Percentiles rank a stretch among this genome's conserved stretches.
Conservation (phyloP, 1,140 invertebrate genomes). For the Pachyrhynchus sulphureomaculatus region DNA sequence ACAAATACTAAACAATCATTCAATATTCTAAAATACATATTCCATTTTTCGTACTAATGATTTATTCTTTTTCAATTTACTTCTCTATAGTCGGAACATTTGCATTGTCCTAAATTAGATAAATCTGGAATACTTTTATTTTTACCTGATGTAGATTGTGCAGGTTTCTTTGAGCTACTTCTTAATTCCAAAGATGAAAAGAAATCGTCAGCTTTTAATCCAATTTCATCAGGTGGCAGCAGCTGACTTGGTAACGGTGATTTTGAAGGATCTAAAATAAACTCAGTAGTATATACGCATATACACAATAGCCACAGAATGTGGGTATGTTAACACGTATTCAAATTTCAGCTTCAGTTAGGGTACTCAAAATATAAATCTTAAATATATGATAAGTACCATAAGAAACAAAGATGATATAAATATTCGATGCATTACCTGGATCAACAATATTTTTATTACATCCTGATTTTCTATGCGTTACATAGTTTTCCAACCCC, state of each 20-base stretch:
- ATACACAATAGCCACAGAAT: not conserved
- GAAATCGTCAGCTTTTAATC: conserved; percentile 76
- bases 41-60: not conserved
- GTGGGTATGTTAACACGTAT: too few relatives aligned
- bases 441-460: conserved; percentile 6
- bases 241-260: conserved; percentile 49
- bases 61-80: not conserved
- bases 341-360: too few relatives aligned
- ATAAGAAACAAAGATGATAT: too few relatives aligned
- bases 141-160: conserved; percentile 46
- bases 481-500: conserved; percentile 77
- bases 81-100: not conserved
- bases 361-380: too few relatives aligned
- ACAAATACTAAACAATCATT: too few relatives aligned
- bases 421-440: too few relatives aligned
- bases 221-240: conserved; percentile 50
- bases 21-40: too few relatives aligned
- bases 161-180: conserved; percentile 60
- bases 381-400: too few relatives aligned
- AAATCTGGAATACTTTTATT: too few relatives aligned
- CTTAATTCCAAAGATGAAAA: conserved; percentile 83
- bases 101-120: too few relatives aligned
- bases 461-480: conserved; percentile 64
- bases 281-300: conserved; percentile 25
- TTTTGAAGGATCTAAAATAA: conserved; percentile 49